Percentiles rank a stretch among this genome's conserved stretches.
Conservation (phyloP, 2,888 invertebrate species). For the Leptopilina drosophilae region DNA sequence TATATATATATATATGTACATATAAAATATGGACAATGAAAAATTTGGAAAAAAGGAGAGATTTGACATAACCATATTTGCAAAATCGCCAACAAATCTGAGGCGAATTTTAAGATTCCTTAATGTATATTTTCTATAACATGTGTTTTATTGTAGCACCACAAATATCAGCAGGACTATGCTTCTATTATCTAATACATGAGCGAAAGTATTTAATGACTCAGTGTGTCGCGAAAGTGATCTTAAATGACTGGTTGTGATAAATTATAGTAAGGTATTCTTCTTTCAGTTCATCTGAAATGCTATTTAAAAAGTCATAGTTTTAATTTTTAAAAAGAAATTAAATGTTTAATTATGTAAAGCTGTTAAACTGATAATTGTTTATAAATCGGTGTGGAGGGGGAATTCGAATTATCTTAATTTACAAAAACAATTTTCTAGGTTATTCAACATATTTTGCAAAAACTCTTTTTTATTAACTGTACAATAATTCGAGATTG, state of each 20-base stretch:
- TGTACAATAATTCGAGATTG: too few species aligned
- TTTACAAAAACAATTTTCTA: too few species aligned
- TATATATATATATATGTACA: background rate
- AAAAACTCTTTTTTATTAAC: too few species aligned
- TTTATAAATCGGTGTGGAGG: too few species aligned
- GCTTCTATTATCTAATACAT: conserved; percentile 28
- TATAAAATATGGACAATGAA: background rate
- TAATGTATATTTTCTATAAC: background rate
- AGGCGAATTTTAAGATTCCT: conserved; percentile 15
- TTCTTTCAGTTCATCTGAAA: background rate
- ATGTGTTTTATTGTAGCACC: conserved; percentile 7
- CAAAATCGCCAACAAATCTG: background rate
- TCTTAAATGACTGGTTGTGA: conserved; percentile 30
- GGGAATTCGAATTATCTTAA: too few species aligned
- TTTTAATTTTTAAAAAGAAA: background rate
- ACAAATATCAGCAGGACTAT: background rate
- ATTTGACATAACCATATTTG: background rate
- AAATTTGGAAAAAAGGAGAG: background rate
- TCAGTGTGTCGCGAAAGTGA: conserved; percentile 35
- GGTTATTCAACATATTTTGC: too few species aligned
- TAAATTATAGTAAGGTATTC: conserved; percentile 25
- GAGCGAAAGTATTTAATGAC: conserved; percentile 39
- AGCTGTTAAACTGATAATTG: too few species aligned
- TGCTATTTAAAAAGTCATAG: background rate
- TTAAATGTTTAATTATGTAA: background rate